Conservation (phyloP, 2,797 vertebrate species). For the Adrianichthys oophorus region DNA sequence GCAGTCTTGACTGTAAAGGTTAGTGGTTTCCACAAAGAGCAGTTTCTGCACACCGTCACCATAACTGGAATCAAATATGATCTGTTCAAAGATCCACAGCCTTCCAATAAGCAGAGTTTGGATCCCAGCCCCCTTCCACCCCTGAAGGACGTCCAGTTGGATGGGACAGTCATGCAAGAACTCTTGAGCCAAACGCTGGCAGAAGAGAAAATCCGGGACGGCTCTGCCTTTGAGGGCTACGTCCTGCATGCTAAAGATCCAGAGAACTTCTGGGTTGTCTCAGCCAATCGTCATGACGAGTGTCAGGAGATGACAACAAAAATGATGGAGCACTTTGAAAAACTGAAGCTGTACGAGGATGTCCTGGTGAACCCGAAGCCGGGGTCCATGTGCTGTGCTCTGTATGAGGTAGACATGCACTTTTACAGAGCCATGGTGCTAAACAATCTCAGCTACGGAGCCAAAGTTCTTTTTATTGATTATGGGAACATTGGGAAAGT, state of each 20-base stretch:
- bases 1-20: conserved; percentile 74
- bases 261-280: conserved; percentile 87
- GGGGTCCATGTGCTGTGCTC: conserved; percentile 86
- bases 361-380: conserved; percentile 78
- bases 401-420: conserved; percentile 82
- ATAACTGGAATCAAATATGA: conserved; percentile 53
- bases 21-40: conserved; percentile 64
- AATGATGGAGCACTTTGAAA: conserved; percentile 74
- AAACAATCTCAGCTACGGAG: conserved; percentile 67
- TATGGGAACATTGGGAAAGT: conserved; percentile 90
- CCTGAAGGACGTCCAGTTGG: conserved; percentile 14
- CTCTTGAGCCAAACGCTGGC: conserved; percentile 39
- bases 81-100: conserved; percentile 13
- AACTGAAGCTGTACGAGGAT: conserved; percentile 75
- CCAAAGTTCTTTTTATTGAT: conserved; percentile 87
- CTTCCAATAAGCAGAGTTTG: conserved; percentile 3
- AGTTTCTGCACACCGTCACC: conserved; percentile 79
- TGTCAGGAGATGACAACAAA: conserved; percentile 84
- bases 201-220: conserved; percentile 69
- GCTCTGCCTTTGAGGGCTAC: conserved; percentile 75
- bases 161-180: conserved; percentile 40
- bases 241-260: conserved; percentile 83
- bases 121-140: conserved; percentile 1
- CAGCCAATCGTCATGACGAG: conserved; percentile 71
- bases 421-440: conserved; percentile 87